phyloP scores from a whole-genome alignment of 2,113 vertebrate genomes.

The Lates calcarifer region DNA sequence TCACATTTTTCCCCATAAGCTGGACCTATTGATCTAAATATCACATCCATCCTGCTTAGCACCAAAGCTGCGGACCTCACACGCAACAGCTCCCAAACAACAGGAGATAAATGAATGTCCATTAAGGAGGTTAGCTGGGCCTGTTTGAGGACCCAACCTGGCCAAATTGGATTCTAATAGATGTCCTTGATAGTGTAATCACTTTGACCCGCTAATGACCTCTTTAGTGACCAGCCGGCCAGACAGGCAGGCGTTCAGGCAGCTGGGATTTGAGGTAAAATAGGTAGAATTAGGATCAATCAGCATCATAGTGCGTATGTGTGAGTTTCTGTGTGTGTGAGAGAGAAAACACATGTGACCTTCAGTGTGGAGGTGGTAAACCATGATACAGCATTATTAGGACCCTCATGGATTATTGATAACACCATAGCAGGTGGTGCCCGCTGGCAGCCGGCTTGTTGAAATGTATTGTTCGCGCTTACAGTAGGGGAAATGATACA shows the following conservation, averaged over 20 bases:
- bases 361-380: constrained; percentile 57
- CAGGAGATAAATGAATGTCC: constrained; percentile 76
- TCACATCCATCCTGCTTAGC: constrained; percentile 79
- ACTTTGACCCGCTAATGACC: constrained; percentile 73
- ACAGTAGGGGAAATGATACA: constrained; percentile 17
- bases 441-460: constrained; percentile 42
- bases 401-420: constrained; percentile 73
- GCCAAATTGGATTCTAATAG: constrained; percentile 81
- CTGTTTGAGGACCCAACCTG: constrained; percentile 72
- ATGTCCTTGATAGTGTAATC: constrained; percentile 82
- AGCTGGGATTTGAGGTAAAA: constrained; percentile 66
- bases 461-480: constrained; percentile 43
- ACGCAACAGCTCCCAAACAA: constrained; percentile 70
- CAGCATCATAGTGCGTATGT: constrained; percentile 28
- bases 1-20: constrained; percentile 73
- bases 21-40: constrained; percentile 78
- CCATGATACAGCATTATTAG: constrained; percentile 65
- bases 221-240: constrained; percentile 37
- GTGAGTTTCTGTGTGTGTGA: constrained; percentile 3
- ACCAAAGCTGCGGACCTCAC: constrained; percentile 55
- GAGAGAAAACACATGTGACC: constrained; percentile 44
- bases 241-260: constrained; percentile 26
- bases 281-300: constrained; percentile 70
- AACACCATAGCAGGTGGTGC: constrained; percentile 56
- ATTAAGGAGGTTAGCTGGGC: constrained; percentile 73